Evolutionary conservation across 1,140 invertebrate species (phyloP), one percentile per base, ranked within the genome.

Genomic region (Xylocopa sonorina): DNA sequence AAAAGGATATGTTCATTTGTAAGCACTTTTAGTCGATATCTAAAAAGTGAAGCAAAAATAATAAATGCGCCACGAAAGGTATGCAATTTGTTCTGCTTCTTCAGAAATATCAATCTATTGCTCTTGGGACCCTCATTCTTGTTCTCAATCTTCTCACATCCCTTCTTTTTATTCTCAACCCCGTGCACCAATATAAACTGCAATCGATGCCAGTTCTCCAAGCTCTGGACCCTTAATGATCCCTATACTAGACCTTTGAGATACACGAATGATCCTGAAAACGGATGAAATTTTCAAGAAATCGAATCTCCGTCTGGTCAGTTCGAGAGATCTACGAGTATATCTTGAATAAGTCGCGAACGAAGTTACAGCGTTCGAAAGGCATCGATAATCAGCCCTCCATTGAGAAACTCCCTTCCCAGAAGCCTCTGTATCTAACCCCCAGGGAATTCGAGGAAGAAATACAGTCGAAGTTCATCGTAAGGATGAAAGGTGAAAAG

Each of bases 331-430:
- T 16, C 27, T 7, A 4, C 27, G 6, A 1, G 5, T 27, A 32
- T 4, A 10, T 62, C 6, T n/a, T 3, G 18, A 43, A 5, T 27
- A 38, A 32, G 24, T 41, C 18, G 5, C 21, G 6, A 75, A 75
- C 38, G 5, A 66, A 67, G 62, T 75, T 34, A 24, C 1, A 7
- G 12, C 2, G 21, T 4, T 62, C 6, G 3, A 43, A 10, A 38
- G 34, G 24, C 29, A 5, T 10, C 1, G 24, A 18, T 67, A 27
- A 67, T 66, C 60, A 55, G 3, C 2, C 34, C 2, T 18, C 50
- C 27, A 67, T 66, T 75, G 34, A 66, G 24, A 46, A 66, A 67
- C 3, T 53, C n/a, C n/a, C 34, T 66, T 10, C 16, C n/a, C 9
- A 5, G 16, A 43, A 0, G 9, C 34, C 4, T 10, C 3, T 38